phyloP scores from a whole-genome alignment of 2,113 vertebrate genomes.

The Alectura lathami region DNA sequence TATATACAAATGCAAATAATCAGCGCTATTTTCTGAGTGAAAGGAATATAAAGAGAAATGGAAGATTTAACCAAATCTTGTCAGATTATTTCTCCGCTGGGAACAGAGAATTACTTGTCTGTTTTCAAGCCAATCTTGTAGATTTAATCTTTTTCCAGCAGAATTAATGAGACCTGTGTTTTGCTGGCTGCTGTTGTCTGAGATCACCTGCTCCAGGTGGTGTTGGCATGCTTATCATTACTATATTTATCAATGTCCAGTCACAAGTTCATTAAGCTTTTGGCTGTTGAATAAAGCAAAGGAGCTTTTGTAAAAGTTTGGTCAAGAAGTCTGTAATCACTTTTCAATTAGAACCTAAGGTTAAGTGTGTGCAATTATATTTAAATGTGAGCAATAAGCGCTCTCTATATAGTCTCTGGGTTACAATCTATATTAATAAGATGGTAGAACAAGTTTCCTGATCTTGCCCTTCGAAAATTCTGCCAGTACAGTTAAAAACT shows the following conservation, averaged over 20 bases:
- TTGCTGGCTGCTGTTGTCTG: not conserved
- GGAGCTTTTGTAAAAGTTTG: not conserved
- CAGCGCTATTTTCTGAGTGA: rapidly evolving
- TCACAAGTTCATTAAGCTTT: not conserved
- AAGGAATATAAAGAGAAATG: rapidly evolving
- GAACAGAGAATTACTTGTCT: not conserved
- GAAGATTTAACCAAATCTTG: not conserved
- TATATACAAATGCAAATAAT: not conserved
- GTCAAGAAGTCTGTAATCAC: not conserved
- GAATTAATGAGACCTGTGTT: not conserved
- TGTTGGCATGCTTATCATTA: not conserved
- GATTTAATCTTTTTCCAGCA: not conserved
- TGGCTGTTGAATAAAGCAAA: not conserved
- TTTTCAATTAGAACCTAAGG: not conserved
- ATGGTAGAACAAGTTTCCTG: not conserved
- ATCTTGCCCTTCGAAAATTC: not conserved
- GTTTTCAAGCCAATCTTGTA: not conserved
- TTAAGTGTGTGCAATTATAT: rapidly evolving
- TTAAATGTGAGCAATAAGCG: not conserved
- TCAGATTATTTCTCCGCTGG: not conserved
- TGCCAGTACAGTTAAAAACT: not conserved
- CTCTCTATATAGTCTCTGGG: not conserved
- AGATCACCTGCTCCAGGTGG: not conserved
- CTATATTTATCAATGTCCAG: not conserved
- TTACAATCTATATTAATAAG: not conserved